These are phyloP conservation scores for Andrena fulva DNA, from an alignment of 2,888 invertebrate genomes.

Conservation along the genomic window DNA sequence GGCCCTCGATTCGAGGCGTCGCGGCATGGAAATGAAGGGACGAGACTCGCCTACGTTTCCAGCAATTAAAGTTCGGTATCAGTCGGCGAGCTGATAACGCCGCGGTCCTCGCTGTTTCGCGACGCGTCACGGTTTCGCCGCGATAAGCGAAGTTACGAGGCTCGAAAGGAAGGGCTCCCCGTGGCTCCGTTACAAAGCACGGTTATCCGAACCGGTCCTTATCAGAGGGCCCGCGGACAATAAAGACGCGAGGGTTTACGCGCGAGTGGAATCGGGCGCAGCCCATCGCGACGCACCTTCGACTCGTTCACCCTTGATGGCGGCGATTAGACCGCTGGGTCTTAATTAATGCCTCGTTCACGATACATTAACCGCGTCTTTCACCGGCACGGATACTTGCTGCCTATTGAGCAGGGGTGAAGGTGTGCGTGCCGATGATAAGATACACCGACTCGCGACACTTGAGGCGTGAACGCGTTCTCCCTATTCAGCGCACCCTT, in stretches of 20 bases:
- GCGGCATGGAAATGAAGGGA: not conserved
- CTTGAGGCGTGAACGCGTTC: slow-evolving; percentile 18
- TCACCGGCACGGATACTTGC: slow-evolving; percentile 3
- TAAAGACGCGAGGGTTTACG: slow-evolving; percentile 21
- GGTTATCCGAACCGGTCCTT: slow-evolving; percentile 42
- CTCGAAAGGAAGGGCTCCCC: slow-evolving; percentile 46
- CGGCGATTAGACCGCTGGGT: slow-evolving; percentile 47
- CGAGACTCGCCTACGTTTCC: slow-evolving; percentile 2
- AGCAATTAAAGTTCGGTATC: slow-evolving; percentile 56
- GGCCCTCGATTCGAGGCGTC: not conserved
- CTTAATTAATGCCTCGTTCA: slow-evolving; percentile 66
- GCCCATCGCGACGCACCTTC: slow-evolving; percentile 14
- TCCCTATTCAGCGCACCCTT: slow-evolving; percentile 13
- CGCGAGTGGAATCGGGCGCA: not conserved
- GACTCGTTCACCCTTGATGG: slow-evolving; percentile 34
- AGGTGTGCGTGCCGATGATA: slow-evolving; percentile 12
- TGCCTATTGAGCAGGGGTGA: slow-evolving; percentile 9
- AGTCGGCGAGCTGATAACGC: slow-evolving; percentile 30
- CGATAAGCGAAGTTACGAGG: slow-evolving; percentile 70
- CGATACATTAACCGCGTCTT: slow-evolving; percentile 65
- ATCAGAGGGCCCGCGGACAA: slow-evolving; percentile 30
- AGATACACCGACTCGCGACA: slow-evolving; percentile 19
- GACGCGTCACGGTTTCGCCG: slow-evolving; percentile 48
- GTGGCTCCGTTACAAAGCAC: slow-evolving; percentile 23
- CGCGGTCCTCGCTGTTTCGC: slow-evolving; percentile 39